phyloP scores from a whole-genome alignment of 2,113 vertebrate species.

The Pachypanchax playfairii region DNA sequence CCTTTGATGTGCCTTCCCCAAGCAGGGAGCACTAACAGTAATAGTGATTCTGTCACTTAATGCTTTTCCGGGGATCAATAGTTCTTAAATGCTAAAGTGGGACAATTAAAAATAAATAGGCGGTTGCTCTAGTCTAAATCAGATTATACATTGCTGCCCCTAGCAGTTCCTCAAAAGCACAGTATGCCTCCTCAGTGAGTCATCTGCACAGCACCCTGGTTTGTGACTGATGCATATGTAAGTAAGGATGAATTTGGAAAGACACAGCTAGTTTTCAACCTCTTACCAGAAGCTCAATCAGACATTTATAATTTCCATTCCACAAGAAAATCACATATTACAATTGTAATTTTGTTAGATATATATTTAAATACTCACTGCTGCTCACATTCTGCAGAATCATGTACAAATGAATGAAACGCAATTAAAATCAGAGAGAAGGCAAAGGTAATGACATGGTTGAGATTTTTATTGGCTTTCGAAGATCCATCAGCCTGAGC shows the following conservation, averaged over 20 bases:
- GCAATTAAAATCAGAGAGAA: conserved; percentile 33
- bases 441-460: conserved; percentile 34
- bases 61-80: conserved; percentile 98
- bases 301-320: conserved; percentile 35
- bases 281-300: conserved; percentile 28
- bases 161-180: conserved; percentile 83
- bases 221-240: conserved; percentile 81
- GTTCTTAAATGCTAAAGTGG: conserved; percentile 98
- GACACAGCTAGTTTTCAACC: conserved; percentile 44
- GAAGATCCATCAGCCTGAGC: conserved; percentile 63
- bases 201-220: conserved; percentile 76
- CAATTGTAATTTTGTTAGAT: background rate
- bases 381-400: background rate
- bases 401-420: conserved; percentile 17
- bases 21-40: conserved; percentile 98
- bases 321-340: conserved; percentile 5
- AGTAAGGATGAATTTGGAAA: conserved; percentile 76
- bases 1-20: conserved; percentile 99
- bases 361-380: conserved; percentile 12
- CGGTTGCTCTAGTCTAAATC: conserved; percentile 82
- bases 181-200: conserved; percentile 80
- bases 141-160: conserved; percentile 82
- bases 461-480: conserved; percentile 61
- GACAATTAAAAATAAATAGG: conserved; percentile 96
- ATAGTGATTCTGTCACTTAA: conserved; percentile 97